Evolutionary conservation across 2,797 vertebrate species (phyloP).

Genomic region (Anolis apletophallus): DNA sequence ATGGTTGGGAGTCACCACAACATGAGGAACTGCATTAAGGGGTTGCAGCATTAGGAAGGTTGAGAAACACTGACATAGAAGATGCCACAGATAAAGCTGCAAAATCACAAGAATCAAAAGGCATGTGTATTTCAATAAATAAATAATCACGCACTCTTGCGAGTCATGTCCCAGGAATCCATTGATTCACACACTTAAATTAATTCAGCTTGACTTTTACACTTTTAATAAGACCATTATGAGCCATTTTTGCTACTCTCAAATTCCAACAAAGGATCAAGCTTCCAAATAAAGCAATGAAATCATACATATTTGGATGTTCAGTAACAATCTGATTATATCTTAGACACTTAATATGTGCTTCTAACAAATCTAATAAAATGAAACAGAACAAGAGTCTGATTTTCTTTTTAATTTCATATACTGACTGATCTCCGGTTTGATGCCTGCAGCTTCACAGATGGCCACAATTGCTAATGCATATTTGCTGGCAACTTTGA

Average conservation of each 20-base stretch:
- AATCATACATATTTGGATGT: conserved; percentile 49
- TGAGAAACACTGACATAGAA: background rate
- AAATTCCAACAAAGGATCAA: conserved; percentile 48
- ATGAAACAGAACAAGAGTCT: conserved; percentile 35
- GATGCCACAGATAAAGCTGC: conserved; percentile 9
- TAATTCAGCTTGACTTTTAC: conserved; percentile 48
- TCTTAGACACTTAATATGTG: conserved; percentile 55
- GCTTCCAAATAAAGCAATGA: conserved; percentile 44
- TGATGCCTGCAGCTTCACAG: conserved; percentile 11
- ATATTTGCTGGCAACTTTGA: conserved; percentile 21
- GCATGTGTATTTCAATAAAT: background rate
- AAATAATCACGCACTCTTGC: background rate
- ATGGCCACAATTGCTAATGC: conserved; percentile 22
- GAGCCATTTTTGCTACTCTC: conserved; percentile 39
- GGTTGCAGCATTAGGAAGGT: no score
- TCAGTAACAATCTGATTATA: conserved; percentile 53
- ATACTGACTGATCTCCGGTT: conserved; percentile 34
- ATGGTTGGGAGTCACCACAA: no score
- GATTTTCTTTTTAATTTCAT: conserved; percentile 15
- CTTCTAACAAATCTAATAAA: conserved; percentile 50
- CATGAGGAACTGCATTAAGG: no score
- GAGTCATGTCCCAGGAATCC: background rate
- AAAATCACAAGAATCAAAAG: conserved; percentile 37
- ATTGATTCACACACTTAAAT: conserved; percentile 30
- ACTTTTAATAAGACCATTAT: conserved; percentile 48